Percentiles rank a stretch among this genome's conserved stretches.
Conservation (phyloP, 2,888 invertebrate genomes). For the Gnatocerus cornutus region DNA sequence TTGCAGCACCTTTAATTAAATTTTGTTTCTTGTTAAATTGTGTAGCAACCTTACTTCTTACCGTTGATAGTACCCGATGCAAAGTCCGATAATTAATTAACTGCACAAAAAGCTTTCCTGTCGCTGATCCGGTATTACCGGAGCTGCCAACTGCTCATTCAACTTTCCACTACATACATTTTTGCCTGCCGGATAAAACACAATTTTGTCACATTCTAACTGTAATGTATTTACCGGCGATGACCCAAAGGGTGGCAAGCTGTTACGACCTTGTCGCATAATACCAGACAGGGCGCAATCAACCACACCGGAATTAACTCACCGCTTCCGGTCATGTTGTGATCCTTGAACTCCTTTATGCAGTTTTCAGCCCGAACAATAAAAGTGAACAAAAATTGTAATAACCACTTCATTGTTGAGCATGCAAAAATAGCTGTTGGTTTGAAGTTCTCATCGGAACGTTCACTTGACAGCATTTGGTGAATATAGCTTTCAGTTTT, state of each 20-base stretch:
- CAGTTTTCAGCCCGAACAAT: neutral
- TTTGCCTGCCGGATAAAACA: neutral
- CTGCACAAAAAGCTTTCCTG: too few species aligned
- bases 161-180: constrained; percentile 4
- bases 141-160: too few species aligned
- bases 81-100: too few species aligned
- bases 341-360: neutral
- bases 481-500: neutral
- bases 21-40: too few species aligned
- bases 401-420: too few species aligned
- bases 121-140: too few species aligned
- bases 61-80: too few species aligned
- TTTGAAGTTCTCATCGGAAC: too few species aligned
- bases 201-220: constrained; percentile 5
- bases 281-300: constrained; percentile 16
- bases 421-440: too few species aligned
- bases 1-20: too few species aligned
- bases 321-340: neutral
- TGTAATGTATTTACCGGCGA: neutral
- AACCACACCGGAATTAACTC: constrained; percentile 12
- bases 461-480: neutral
- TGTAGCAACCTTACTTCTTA: too few species aligned
- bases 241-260: constrained; percentile 2
- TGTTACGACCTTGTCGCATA: constrained; percentile 11
- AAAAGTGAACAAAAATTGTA: too few species aligned